Conservation (phyloP, 2,888 invertebrate species). For the Caenorhabditis panamensis region DNA sequence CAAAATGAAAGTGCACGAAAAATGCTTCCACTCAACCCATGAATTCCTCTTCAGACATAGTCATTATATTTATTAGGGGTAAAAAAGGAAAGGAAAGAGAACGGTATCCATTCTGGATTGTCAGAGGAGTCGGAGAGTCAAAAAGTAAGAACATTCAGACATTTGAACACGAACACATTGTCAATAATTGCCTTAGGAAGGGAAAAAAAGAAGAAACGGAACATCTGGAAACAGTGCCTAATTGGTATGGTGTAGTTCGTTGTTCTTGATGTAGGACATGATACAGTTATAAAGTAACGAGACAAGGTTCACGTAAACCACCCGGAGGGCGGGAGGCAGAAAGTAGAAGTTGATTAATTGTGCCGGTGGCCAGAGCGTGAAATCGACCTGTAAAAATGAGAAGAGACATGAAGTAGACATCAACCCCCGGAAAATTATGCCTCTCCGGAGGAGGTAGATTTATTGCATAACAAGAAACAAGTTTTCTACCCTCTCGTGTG, state of each 20-base stretch:
- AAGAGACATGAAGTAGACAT: constrained; percentile 33
- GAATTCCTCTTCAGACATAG: constrained; percentile 22
- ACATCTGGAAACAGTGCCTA: constrained; percentile 4
- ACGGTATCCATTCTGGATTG: constrained; percentile 46
- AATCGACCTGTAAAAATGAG: constrained; percentile 84
- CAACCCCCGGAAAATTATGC: constrained; percentile 54
- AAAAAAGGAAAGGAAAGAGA: constrained; percentile 5
- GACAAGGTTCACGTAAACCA: constrained; percentile 90
- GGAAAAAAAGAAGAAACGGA: constrained; percentile 1
- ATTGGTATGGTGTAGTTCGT: constrained; percentile 50
- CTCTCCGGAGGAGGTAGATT: constrained; percentile 26
- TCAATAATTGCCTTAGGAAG: constrained; percentile 12
- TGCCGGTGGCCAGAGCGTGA: constrained; percentile 93
- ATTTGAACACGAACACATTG: constrained; percentile 4
- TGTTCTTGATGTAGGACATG: constrained; percentile 86
- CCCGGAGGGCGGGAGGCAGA: constrained; percentile 89
- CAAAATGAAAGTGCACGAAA: constrained; percentile 20
- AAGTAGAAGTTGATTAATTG: constrained; percentile 94
- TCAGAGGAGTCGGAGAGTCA: not conserved
- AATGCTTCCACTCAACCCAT: constrained; percentile 11
- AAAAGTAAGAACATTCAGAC: constrained; percentile 18
- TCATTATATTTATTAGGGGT: constrained; percentile 47
- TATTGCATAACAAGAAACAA: constrained; percentile 59
- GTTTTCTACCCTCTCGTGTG: constrained; percentile 19
- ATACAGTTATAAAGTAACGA: constrained; percentile 91